These are phyloP conservation scores for Whitmania pigra DNA, from an alignment of 1,140 invertebrate species.

Conservation along the genomic window DNA sequence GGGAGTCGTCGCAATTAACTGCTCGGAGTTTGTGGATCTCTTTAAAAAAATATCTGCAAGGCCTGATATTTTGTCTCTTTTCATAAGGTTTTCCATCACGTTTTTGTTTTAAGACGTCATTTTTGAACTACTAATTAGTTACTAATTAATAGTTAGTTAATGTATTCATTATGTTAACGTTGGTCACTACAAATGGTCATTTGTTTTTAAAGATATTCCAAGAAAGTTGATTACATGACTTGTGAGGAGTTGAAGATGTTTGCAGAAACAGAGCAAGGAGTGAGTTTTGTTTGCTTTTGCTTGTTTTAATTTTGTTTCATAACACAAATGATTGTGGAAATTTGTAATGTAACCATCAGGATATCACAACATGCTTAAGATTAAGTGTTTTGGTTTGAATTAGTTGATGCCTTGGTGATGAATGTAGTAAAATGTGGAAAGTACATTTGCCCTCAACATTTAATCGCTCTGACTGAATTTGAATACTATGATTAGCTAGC, in stretches of 20 bases:
- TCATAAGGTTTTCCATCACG: constrained; percentile 29
- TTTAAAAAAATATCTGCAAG: constrained; percentile 54
- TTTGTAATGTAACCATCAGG: too few species aligned
- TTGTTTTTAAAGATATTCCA: constrained; percentile 47
- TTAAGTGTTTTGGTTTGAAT: too few species aligned
- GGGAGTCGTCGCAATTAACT: constrained; percentile 46
- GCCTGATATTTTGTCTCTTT: constrained; percentile 54
- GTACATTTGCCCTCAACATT: too few species aligned
- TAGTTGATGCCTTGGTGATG: too few species aligned
- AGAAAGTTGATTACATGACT: constrained; percentile 51
- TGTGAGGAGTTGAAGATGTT: constrained; percentile 52
- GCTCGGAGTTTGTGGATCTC: constrained; percentile 50
- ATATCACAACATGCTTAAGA: too few species aligned
- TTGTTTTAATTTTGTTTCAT: too few species aligned
- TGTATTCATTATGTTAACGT: not conserved
- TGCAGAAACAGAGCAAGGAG: constrained; percentile 55
- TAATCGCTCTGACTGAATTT: too few species aligned
- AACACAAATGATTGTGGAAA: too few species aligned
- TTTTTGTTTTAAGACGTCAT: not conserved
- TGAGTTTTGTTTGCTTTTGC: constrained; percentile 36
- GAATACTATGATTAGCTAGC: too few species aligned
- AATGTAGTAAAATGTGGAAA: too few species aligned
- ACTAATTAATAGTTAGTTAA: too few species aligned
- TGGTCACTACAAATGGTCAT: constrained; percentile 15
- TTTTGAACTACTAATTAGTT: not conserved